A percentile compares a stretch with the other conserved stretches of the same genome.
phyloP scores from a whole-genome alignment of 2,888 invertebrate species.

The Drosophila prostipennis region DNA sequence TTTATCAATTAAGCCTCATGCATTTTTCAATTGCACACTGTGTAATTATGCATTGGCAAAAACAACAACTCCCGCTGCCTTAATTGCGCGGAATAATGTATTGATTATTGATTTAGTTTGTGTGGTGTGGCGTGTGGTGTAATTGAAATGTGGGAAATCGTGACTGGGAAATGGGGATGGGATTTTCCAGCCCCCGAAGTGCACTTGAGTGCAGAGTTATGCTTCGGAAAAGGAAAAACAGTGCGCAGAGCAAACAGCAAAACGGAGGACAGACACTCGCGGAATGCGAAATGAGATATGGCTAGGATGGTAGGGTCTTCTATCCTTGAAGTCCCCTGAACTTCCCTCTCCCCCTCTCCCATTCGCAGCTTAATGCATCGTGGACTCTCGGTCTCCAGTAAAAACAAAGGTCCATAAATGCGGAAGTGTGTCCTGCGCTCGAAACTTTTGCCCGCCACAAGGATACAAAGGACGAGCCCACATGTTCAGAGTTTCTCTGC shows the following conservation, averaged over 20 bases:
- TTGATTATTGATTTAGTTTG: conserved; percentile 52
- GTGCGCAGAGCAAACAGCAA: conserved; percentile 38
- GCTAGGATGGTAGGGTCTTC: background rate
- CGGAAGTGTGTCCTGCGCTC: conserved; percentile 57
- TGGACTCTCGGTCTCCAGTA: conserved; percentile 12
- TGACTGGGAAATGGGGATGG: conserved; percentile 25
- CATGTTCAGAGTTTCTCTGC: conserved; percentile 28
- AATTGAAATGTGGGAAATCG: conserved; percentile 49
- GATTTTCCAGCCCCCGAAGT: conserved; percentile 37
- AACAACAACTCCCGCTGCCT: conserved; percentile 19
- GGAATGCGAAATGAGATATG: conserved; percentile 56
- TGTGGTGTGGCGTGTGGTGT: conserved; percentile 12
- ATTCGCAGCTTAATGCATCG: conserved; percentile 56
- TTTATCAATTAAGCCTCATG: conserved; percentile 45
- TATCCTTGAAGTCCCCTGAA: background rate
- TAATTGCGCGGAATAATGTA: conserved; percentile 52
- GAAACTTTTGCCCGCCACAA: conserved; percentile 54
- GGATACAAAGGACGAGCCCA: conserved; percentile 30
- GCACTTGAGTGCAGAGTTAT: conserved; percentile 49
- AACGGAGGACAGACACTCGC: conserved; percentile 49
- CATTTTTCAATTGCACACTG: conserved; percentile 41
- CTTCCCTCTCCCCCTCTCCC: no score
- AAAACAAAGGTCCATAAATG: conserved; percentile 71
- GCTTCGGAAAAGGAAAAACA: conserved; percentile 25
- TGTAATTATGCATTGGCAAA: conserved; percentile 44